These are phyloP conservation scores for Sycophila texana DNA, from an alignment of 2,888 invertebrate species.

Conservation along the genomic window DNA sequence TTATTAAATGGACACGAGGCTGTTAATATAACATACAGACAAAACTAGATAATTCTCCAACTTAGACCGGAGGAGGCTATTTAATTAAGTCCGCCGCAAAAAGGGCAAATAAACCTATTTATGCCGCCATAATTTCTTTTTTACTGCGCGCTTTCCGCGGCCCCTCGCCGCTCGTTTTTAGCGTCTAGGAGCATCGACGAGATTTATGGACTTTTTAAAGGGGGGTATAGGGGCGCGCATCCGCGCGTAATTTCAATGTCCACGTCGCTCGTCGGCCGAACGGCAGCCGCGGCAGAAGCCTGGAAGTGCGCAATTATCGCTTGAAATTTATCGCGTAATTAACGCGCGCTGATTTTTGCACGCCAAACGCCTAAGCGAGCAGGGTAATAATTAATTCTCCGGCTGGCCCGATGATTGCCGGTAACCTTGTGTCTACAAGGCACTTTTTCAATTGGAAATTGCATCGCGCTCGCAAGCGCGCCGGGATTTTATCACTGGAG, in stretches of 20 bases:
- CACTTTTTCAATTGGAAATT: conserved; percentile 19
- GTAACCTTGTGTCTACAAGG: conserved; percentile 18
- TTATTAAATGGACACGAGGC: background rate
- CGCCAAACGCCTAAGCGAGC: conserved; percentile 7
- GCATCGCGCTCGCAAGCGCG: background rate
- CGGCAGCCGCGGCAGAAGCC: conserved; percentile 44
- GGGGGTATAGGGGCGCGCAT: conserved; percentile 31
- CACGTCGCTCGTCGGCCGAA: conserved; percentile 43
- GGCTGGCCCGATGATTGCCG: conserved; percentile 34
- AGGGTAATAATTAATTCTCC: conserved; percentile 44
- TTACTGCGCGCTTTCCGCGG: background rate
- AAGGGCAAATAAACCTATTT: conserved; percentile 22
- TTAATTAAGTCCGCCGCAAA: conserved; percentile 2
- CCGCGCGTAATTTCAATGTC: conserved; percentile 54
- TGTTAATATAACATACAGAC: background rate
- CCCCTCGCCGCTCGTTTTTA: background rate
- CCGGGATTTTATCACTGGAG: background rate
- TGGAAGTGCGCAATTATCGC: conserved; percentile 42
- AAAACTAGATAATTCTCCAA: background rate
- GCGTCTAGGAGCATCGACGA: background rate
- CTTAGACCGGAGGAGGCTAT: background rate
- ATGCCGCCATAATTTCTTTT: conserved; percentile 16
- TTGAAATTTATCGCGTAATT: conserved; percentile 52
- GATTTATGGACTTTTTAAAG: conserved; percentile 47
- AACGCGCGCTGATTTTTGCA: conserved; percentile 32